phyloP scores from a whole-genome alignment of 2,888 invertebrate species.

The Microctonus aethiopoides region DNA sequence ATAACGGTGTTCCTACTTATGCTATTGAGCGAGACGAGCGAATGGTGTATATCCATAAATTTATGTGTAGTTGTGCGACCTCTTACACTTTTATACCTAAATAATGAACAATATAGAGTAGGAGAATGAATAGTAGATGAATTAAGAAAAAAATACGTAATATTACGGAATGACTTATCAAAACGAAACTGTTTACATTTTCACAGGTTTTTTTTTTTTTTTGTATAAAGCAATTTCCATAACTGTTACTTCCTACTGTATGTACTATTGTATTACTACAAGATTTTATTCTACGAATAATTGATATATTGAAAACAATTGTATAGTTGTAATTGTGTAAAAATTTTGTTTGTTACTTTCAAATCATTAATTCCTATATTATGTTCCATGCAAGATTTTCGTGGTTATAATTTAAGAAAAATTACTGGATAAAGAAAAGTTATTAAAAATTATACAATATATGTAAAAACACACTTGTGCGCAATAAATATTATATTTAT shows the following conservation, averaged over 20 bases:
- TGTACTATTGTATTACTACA: not conserved
- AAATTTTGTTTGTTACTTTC: not conserved
- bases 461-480: not conserved
- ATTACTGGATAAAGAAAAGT: too few species aligned
- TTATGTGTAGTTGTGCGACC: conserved; percentile 22
- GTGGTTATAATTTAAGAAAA: too few species aligned
- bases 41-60: conserved; percentile 5
- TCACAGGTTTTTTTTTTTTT: not conserved
- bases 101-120: not conserved
- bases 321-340: not conserved
- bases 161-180: not conserved
- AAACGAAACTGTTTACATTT: not conserved
- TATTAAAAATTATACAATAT: not conserved
- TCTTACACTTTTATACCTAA: not conserved
- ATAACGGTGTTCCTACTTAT: conserved; percentile 30
- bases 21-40: conserved; percentile 35
- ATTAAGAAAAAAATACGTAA: not conserved
- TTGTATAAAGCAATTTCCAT: not conserved
- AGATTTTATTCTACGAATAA: not conserved
- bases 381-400: not conserved
- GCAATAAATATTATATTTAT: not conserved
- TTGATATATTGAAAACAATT: not conserved
- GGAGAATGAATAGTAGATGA: not conserved
- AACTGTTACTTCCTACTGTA: not conserved
- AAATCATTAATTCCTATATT: not conserved